Conservation (phyloP, 1,140 invertebrate species). For the Ridgeia piscesae region DNA sequence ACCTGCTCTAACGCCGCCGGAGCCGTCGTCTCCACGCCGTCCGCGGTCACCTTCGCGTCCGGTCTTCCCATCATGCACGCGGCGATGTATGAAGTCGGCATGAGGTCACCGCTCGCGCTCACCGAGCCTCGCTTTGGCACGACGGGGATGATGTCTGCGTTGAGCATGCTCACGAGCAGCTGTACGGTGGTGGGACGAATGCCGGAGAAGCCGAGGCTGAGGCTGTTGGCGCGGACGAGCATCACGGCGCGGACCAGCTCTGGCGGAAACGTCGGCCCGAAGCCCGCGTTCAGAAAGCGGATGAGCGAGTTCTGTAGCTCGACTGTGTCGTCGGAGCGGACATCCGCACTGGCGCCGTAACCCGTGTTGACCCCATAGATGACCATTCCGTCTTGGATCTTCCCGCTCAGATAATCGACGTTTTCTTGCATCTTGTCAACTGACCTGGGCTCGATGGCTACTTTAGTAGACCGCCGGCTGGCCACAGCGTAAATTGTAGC, state of each 20-base stretch:
- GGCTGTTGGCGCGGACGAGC: constrained; percentile 28
- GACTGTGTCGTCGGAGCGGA: constrained; percentile 19
- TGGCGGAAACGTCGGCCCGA: constrained; percentile 8
- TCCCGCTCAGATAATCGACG: constrained; percentile 16
- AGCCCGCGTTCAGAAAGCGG: constrained; percentile 24
- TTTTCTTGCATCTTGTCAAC: constrained; percentile 22
- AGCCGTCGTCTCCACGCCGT: constrained; percentile 15
- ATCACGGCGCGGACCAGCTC: constrained; percentile 26
- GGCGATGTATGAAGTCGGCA: constrained; percentile 30
- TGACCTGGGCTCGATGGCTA: neutral
- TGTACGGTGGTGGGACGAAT: constrained; percentile 24
- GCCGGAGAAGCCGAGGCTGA: constrained; percentile 23
- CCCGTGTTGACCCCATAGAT: constrained; percentile 31
- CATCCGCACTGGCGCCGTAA: constrained; percentile 28
- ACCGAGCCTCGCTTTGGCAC: constrained; percentile 28
- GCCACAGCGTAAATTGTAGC: constrained; percentile 6
- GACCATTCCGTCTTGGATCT: neutral
- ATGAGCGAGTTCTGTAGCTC: constrained; percentile 24
- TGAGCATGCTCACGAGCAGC: constrained; percentile 24
- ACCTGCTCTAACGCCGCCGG: constrained; percentile 9
- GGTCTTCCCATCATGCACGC: constrained; percentile 27
- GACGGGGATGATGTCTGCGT: constrained; percentile 25
- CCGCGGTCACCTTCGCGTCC: constrained; percentile 6
- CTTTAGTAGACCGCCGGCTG: neutral
- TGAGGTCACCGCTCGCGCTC: constrained; percentile 28